phyloP scores from a whole-genome alignment of 2,797 vertebrate genomes.

The Anisognathus igniventris region DNA sequence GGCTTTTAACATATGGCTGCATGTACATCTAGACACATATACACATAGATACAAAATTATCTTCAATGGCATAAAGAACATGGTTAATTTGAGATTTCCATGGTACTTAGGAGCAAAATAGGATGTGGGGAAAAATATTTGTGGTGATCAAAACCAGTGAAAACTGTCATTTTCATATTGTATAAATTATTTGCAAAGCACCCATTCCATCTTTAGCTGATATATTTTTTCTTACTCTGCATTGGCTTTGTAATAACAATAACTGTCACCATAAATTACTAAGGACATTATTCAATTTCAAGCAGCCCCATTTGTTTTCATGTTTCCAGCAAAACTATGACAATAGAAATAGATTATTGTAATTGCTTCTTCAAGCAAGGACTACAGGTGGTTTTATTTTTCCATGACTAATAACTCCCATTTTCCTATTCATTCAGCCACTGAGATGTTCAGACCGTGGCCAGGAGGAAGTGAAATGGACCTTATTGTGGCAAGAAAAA shows the following conservation, averaged over 20 bases:
- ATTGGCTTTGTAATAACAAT: slow-evolving; percentile 53
- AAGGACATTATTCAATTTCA: slow-evolving; percentile 51
- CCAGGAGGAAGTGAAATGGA: neutral
- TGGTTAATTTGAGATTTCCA: neutral
- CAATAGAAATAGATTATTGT: slow-evolving; percentile 56
- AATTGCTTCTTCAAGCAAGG: slow-evolving; percentile 45
- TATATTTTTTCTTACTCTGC: slow-evolving; percentile 13
- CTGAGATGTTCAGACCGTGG: neutral
- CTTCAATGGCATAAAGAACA: neutral
- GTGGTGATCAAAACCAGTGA: neutral
- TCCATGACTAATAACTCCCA: slow-evolving; percentile 17
- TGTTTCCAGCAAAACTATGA: slow-evolving; percentile 59
- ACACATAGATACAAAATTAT: neutral
- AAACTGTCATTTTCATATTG: neutral
- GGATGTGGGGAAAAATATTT: neutral
- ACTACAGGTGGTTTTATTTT: slow-evolving; percentile 24
- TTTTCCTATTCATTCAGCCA: slow-evolving; percentile 30
- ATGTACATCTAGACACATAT: neutral
- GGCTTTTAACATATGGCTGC: neutral
- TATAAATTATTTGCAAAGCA: slow-evolving; percentile 2
- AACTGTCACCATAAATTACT: slow-evolving; percentile 49
- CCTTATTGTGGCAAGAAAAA: neutral
- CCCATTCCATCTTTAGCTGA: neutral
- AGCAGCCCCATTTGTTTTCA: slow-evolving; percentile 48
- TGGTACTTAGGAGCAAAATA: neutral